Percentiles rank a stretch among this genome's conserved stretches.
These are phyloP conservation scores for Octodonta nipae DNA, from an alignment of 2,888 invertebrate genomes.

Conservation along the genomic window DNA sequence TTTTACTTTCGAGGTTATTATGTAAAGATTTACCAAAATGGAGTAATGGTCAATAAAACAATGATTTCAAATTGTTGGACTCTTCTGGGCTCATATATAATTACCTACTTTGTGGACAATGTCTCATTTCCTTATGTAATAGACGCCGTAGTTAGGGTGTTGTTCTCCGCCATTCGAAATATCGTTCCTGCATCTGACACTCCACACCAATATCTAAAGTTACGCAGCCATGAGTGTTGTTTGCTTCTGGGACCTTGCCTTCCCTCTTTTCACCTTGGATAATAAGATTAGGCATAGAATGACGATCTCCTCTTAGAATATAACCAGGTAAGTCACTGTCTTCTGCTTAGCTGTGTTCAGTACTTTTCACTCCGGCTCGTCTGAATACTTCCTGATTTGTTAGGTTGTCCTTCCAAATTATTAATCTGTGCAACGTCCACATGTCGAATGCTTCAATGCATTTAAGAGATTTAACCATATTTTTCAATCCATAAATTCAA, in stretches of 20 bases:
- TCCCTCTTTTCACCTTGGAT: not conserved
- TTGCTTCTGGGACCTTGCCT: not conserved
- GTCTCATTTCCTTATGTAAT: not conserved
- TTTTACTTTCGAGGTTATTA: no score
- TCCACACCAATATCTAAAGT: not conserved
- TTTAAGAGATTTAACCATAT: no score
- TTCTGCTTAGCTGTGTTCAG: not conserved
- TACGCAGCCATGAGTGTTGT: slow-evolving; percentile 1
- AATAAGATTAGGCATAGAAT: not conserved
- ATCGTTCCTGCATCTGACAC: not conserved
- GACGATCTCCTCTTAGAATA: not conserved
- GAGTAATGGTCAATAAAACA: no score
- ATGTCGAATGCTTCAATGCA: no score
- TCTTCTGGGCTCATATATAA: not conserved
- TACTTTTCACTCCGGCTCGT: slow-evolving; percentile 2
- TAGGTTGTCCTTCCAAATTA: no score
- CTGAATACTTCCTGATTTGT: no score
- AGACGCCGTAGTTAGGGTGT: slow-evolving; percentile 1
- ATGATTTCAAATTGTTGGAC: no score
- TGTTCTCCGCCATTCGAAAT: slow-evolving; percentile 1
- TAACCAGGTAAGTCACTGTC: not conserved
- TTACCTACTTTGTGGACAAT: not conserved
- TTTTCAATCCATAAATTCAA: no score
- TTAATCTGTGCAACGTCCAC: no score
- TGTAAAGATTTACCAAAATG: no score